Evolutionary conservation across 2,113 vertebrate species (phyloP).

Genomic region (Toxostoma redivivum): DNA sequence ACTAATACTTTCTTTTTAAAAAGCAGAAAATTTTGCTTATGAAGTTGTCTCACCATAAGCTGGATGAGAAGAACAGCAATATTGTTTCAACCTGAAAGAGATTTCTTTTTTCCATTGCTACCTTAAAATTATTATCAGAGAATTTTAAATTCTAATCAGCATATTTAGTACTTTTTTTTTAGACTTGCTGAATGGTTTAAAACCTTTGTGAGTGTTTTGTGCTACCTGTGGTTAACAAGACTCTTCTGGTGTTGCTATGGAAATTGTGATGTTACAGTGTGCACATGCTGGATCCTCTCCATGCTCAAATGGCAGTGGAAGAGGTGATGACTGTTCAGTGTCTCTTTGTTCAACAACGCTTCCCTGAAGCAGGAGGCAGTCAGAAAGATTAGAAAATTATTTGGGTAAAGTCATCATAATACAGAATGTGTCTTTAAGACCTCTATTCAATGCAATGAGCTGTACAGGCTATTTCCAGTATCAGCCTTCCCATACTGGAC

Average conservation of each 20-base stretch:
- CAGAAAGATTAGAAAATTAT: neutral
- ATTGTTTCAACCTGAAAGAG: neutral
- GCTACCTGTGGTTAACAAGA: conserved; percentile 1
- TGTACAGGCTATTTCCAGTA: neutral
- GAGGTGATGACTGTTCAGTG: neutral
- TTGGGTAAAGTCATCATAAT: neutral
- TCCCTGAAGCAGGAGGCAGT: neutral
- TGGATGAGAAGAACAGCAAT: neutral
- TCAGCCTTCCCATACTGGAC: neutral
- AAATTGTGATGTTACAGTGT: neutral
- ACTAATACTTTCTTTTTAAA: neutral
- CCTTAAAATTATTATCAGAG: neutral
- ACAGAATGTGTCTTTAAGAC: neutral
- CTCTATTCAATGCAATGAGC: neutral
- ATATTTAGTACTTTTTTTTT: neutral
- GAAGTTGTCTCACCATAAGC: neutral
- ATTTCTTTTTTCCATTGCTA: neutral
- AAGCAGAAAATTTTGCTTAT: neutral
- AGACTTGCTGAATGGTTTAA: neutral
- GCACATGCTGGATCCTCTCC: neutral
- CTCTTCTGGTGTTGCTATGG: conserved; percentile 43
- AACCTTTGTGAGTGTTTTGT: neutral
- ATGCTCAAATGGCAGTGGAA: neutral
- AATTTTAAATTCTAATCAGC: neutral
- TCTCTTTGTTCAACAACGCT: neutral